Base-by-base conservation (phyloP, 2,797 vertebrate genomes). In the Etheostoma perlongum region DNA sequence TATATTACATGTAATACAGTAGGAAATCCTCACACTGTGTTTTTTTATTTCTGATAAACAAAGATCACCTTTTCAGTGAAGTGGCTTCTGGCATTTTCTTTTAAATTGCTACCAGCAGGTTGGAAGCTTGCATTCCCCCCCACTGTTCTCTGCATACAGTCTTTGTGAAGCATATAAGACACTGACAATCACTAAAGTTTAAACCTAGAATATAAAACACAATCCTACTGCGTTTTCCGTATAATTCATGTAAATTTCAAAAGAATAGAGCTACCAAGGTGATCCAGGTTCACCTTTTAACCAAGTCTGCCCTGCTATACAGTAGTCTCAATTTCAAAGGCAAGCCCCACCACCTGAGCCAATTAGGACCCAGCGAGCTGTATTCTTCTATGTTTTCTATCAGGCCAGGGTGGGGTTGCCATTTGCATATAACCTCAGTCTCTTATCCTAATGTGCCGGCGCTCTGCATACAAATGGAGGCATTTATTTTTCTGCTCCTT, bases 391-490 rank as follows among this genome's bases (percentile, higher is more conserved):
- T 89, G 88, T 93, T 91, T 89, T 87, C 84, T 82, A 81, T 80
- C 82, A 69, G 84, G 79, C 84, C 79, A 65, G 88, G 90, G 89
- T 88, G 87, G 84, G 93, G 89, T 91, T 91, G 44, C 71, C 81
- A 96, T 96, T 96, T 94, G 93, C 94, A 95, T 96, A 94, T 94
- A 94, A 95, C 94, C 95, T 84, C 91, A 69, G 85, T 88, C 90
- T 93, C 91, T 88, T 87, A 90, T 89, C 90, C 86, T 94, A 95
- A 95, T 94, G 91, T 87, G 86, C 80, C 66, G 65, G 85, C 78
- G 89, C 85, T 92, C 92, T 93, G 95, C 94, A 96, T 96, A 95
- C 95, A 95, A 95, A 96, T 96, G 86, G 89, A 89, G 74, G 78
- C 92, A 95, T 96, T 94, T 95, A 91, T 92, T 84, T 88, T 76